Conservation (phyloP, 2,888 invertebrate species). For the Cosmorhoe ocellata region DNA sequence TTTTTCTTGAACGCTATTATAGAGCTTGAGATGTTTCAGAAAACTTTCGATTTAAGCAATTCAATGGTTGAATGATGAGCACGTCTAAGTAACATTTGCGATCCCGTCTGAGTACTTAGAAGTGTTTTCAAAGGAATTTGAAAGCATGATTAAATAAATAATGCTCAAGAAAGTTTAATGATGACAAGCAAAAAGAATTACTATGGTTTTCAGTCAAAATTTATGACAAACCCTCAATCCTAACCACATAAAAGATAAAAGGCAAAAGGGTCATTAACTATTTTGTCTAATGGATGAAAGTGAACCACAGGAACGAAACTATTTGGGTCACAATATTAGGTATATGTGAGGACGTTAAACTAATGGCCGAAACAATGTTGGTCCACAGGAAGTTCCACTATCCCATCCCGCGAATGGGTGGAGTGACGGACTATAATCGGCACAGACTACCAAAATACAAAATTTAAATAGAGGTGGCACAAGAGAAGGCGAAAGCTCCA, state of each 20-base stretch:
- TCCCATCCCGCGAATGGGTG: conserved; percentile 5
- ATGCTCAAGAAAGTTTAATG: not conserved
- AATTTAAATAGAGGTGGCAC: not conserved
- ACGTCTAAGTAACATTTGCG: too few relatives aligned
- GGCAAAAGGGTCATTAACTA: conserved; percentile 34
- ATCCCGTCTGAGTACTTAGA: too few relatives aligned
- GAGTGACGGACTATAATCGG: conserved; percentile 10
- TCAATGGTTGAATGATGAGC: too few relatives aligned
- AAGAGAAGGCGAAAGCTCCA: not conserved
- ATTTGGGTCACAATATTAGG: conserved; percentile 34
- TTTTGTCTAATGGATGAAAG: conserved; percentile 35
- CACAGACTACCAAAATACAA: not conserved
- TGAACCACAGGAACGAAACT: conserved; percentile 34
- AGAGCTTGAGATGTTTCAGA: too few relatives aligned
- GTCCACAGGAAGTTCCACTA: conserved; percentile 24
- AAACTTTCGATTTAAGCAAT: too few relatives aligned
- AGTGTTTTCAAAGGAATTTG: too few relatives aligned
- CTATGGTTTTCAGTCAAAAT: conserved; percentile 16
- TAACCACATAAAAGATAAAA: conserved; percentile 28
- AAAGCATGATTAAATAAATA: too few relatives aligned
- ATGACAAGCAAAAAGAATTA: conserved; percentile 12
- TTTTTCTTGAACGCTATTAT: too few relatives aligned
- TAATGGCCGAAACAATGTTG: conserved; percentile 36
- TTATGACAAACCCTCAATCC: conserved; percentile 23
- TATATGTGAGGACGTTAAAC: conserved; percentile 32